A percentile compares a stretch with the other conserved stretches of the same genome.
phyloP scores from a whole-genome alignment of 92 coral and sea anemone genomes.

The Umimayanthus kanabou region DNA sequence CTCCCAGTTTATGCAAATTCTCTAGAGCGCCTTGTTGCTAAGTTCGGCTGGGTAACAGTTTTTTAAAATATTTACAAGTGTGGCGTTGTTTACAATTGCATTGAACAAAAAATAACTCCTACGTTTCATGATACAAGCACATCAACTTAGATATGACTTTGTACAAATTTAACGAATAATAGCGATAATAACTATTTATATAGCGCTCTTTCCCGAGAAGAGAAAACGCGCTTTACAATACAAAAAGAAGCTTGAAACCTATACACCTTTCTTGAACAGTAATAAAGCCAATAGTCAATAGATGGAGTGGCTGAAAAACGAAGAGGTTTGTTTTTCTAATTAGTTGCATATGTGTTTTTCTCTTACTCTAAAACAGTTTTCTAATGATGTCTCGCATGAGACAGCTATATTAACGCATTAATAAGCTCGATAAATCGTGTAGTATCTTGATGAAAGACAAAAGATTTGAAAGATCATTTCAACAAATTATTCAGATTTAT shows the following conservation, averaged over 20 bases:
- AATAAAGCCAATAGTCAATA: no score
- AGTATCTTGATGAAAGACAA: no score
- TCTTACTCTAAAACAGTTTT: no score
- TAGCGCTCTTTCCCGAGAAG: constrained; percentile 15
- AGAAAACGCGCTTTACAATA: background rate
- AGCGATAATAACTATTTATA: background rate
- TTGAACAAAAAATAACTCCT: background rate
- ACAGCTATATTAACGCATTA: no score
- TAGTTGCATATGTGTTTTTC: no score
- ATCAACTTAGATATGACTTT: constrained; percentile 18
- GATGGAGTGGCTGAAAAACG: no score
- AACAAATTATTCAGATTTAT: no score
- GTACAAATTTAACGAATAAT: constrained; percentile 1
- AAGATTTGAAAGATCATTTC: no score
- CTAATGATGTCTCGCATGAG: no score
- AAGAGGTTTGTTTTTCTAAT: no score
- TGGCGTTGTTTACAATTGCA: background rate
- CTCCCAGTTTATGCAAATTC: constrained; percentile 17
- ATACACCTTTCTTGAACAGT: no score
- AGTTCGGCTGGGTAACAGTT: constrained; percentile 9
- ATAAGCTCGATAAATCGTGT: no score
- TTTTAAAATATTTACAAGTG: constrained; percentile 2
- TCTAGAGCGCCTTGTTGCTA: constrained; percentile 19
- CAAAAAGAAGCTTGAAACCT: background rate
- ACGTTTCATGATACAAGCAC: constrained; percentile 16